Percentiles rank a stretch among this genome's conserved stretches.
These are phyloP conservation scores for Labeo calbasu DNA, from an alignment of 2,797 vertebrate genomes.

Conservation along the genomic window DNA sequence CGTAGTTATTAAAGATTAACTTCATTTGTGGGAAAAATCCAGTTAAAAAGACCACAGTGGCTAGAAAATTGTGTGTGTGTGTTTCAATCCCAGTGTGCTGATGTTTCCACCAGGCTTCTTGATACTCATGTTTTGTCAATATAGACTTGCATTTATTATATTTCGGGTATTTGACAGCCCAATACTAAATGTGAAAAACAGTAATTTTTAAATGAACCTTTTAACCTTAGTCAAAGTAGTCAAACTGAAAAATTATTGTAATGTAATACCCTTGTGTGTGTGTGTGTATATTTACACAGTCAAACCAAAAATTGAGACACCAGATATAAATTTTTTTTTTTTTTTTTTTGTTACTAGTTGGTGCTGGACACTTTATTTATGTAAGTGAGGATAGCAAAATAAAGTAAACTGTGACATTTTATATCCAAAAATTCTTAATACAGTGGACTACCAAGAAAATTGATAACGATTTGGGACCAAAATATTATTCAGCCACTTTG, in stretches of 20 bases:
- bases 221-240: neutral
- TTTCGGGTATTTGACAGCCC: neutral
- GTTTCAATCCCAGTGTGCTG: neutral
- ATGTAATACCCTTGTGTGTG: neutral
- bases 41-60: neutral
- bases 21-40: neutral
- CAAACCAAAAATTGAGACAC: too few species aligned
- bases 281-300: too few species aligned
- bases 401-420: too few species aligned
- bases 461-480: too few species aligned
- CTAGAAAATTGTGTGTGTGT: neutral
- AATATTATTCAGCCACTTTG: too few species aligned
- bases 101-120: too few species aligned
- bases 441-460: too few species aligned
- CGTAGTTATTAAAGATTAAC: neutral
- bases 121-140: neutral
- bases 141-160: neutral
- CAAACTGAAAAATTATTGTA: neutral
- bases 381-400: too few species aligned
- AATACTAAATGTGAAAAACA: neutral
- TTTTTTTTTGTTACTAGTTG: too few species aligned
- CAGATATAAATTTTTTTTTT: too few species aligned
- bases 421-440: too few species aligned
- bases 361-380: too few species aligned
- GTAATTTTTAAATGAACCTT: neutral